Evolutionary conservation across 2,888 invertebrate species (phyloP).

Genomic region (Xestia c-nigrum): DNA sequence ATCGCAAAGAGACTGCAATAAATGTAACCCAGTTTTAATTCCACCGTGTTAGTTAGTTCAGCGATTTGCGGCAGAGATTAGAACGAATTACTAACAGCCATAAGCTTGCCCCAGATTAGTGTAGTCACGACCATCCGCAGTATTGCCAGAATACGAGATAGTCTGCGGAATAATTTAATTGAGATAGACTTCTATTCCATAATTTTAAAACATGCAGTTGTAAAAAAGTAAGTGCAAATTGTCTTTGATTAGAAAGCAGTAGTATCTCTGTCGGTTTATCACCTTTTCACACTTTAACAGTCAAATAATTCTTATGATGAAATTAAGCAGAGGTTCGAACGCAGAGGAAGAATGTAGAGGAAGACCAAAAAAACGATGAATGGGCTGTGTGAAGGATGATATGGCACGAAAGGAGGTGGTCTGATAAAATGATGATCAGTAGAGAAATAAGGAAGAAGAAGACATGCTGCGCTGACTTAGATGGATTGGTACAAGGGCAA

Average conservation of each 20-base stretch:
- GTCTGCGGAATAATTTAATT: not conserved
- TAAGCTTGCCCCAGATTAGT: constrained; percentile 44
- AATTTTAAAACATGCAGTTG: not conserved
- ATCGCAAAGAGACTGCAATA: constrained; percentile 27
- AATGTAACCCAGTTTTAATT: constrained; percentile 47
- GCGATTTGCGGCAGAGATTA: constrained; percentile 46
- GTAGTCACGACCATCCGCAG: constrained; percentile 29
- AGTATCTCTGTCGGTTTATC: not conserved
- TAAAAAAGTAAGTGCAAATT: not conserved
- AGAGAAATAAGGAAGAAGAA: too few relatives aligned
- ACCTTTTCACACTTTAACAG: not conserved
- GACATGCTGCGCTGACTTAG: too few relatives aligned
- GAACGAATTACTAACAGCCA: constrained; percentile 53
- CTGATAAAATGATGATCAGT: too few relatives aligned
- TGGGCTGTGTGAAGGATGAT: too few relatives aligned
- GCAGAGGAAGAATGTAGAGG: too few relatives aligned
- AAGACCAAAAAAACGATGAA: too few relatives aligned
- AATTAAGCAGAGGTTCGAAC: not conserved
- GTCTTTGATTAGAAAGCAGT: not conserved
- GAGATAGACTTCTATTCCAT: not conserved
- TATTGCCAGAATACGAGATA: constrained; percentile 6
- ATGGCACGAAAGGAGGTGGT: too few relatives aligned
- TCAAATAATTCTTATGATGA: not conserved
- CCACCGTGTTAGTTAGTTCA: constrained; percentile 29
- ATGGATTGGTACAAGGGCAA: too few relatives aligned